Conservation (phyloP, 1,140 invertebrate genomes). For the Heterodera schachtii region DNA sequence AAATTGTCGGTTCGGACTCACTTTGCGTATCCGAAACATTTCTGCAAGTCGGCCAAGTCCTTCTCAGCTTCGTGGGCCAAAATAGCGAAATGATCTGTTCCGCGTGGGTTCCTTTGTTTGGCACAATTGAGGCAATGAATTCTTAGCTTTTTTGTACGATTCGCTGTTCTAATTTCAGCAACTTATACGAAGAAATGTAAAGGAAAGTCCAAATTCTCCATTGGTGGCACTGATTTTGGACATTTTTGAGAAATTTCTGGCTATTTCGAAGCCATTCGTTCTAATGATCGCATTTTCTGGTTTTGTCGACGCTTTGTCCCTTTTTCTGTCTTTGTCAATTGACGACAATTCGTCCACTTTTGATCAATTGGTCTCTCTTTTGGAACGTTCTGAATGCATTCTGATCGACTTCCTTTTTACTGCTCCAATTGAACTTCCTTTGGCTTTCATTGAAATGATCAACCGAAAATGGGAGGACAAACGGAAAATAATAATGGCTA, state of each 20-base stretch:
- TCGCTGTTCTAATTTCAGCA: neutral
- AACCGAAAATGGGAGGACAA: slow-evolving; percentile 12
- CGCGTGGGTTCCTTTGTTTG: slow-evolving; percentile 7
- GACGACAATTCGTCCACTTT: neutral
- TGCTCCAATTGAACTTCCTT: neutral
- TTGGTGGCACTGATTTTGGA: slow-evolving; percentile 9
- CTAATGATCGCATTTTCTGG: neutral
- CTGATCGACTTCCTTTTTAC: slow-evolving; percentile 11
- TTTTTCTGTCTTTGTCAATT: neutral
- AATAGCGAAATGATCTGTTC: slow-evolving; percentile 14
- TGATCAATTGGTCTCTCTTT: neutral
- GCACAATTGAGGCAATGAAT: neutral
- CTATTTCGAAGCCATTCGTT: neutral
- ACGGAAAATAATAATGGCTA: neutral
- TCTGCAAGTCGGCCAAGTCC: slow-evolving; percentile 11
- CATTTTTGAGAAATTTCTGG: slow-evolving; percentile 21
- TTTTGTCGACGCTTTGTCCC: neutral
- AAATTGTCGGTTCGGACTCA: neutral
- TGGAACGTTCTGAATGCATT: slow-evolving; percentile 3
- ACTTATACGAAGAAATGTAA: neutral
- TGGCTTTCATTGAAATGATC: neutral
- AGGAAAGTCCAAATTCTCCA: neutral
- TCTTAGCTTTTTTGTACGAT: neutral
- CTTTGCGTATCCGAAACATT: neutral
- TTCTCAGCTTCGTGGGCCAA: slow-evolving; percentile 15